A percentile compares a stretch with the other conserved stretches of the same genome.
Evolutionary conservation across 30 jellyfish, hydroid and myxozoan species (phyloP).

Genomic region (Cassiopea xamachana): DNA sequence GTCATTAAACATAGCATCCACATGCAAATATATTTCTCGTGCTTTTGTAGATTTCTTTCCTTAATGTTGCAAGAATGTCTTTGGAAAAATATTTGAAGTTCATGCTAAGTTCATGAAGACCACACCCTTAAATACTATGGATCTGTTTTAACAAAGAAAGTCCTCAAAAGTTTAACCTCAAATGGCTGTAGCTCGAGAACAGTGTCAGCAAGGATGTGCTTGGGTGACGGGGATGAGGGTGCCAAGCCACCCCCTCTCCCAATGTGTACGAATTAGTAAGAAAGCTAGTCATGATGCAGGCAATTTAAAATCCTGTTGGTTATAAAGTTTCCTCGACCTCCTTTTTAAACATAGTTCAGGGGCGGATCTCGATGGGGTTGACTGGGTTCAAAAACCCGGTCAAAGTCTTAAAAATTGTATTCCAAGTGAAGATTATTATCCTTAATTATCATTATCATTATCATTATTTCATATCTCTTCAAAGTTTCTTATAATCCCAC

Average conservation of each 20-base stretch:
- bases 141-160: neutral
- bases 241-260: neutral
- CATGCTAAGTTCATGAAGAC: neutral
- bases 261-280: neutral
- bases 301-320: too few species aligned
- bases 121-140: neutral
- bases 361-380: too few species aligned
- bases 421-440: too few species aligned
- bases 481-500: too few species aligned
- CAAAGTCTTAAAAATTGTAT: too few species aligned
- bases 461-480: too few species aligned
- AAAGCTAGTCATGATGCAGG: neutral
- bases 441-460: too few species aligned
- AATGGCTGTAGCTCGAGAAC: neutral
- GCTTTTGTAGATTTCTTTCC: neutral
- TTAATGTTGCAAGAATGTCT: neutral
- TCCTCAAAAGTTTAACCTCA: neutral
- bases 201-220: neutral
- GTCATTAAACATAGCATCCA: neutral
- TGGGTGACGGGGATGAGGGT: neutral
- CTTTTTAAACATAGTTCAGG: too few species aligned
- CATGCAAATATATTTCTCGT: neutral
- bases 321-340: too few species aligned
- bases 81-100: neutral
- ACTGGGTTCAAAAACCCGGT: too few species aligned